Evolutionary conservation across 2,113 vertebrate genomes (phyloP).

Genomic region (Anarrhichthys ocellatus): DNA sequence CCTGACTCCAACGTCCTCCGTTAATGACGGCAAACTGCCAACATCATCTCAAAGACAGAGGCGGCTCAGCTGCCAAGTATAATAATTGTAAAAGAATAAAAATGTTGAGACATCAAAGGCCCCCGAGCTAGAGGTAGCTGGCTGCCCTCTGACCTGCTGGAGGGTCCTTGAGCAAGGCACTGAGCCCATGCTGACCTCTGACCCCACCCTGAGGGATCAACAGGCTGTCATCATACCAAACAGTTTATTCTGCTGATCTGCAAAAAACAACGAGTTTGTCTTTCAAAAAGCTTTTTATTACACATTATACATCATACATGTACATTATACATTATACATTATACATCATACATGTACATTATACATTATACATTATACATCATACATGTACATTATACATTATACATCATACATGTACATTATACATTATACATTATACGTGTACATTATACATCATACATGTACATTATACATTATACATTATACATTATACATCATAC

Average conservation of each 20-base stretch:
- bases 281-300: neutral
- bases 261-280: neutral
- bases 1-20: neutral
- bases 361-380: too few relatives aligned
- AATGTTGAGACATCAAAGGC: neutral
- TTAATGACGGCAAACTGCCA: conserved; percentile 23
- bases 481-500: too few relatives aligned
- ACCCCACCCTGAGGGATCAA: neutral
- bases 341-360: too few relatives aligned
- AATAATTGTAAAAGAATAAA: neutral
- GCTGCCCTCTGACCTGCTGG: conserved; percentile 9
- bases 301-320: too few relatives aligned
- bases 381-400: too few relatives aligned
- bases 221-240: neutral
- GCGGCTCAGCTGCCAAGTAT: conserved; percentile 1
- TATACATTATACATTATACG: too few relatives aligned
- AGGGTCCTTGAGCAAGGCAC: conserved; percentile 6
- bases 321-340: too few relatives aligned
- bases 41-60: neutral
- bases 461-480: too few relatives aligned
- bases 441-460: too few relatives aligned
- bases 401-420: too few relatives aligned
- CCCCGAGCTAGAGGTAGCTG: conserved; percentile 17
- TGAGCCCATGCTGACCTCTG: conserved; percentile 3
- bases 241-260: neutral